Evolutionary conservation across 1,140 invertebrate species (phyloP).

Genomic region (Drosophila aff.): DNA sequence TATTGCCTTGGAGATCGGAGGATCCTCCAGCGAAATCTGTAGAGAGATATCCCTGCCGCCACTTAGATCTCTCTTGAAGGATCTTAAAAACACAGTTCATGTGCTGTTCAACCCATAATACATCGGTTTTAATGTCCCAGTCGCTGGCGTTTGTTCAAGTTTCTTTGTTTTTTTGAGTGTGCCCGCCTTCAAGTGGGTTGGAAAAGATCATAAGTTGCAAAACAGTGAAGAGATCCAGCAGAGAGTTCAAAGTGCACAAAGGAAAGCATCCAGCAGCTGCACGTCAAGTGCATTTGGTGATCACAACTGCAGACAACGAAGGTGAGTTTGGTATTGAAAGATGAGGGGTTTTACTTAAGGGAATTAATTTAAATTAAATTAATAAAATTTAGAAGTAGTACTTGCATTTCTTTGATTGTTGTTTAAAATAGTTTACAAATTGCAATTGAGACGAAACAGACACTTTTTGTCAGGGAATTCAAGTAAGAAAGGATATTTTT

Average conservation of each 20-base stretch:
- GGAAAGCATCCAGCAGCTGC: background rate
- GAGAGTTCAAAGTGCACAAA: slow-evolving; percentile 8
- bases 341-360: no score
- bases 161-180: slow-evolving; percentile 48
- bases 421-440: background rate
- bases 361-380: no score
- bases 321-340: background rate
- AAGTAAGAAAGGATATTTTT: background rate
- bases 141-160: slow-evolving; percentile 19
- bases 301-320: background rate
- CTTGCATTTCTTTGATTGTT: background rate
- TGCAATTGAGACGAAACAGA: background rate
- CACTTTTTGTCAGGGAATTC: background rate
- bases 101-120: background rate
- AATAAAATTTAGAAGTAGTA: no score
- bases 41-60: no score
- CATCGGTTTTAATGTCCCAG: background rate
- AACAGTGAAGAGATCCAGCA: slow-evolving; percentile 39
- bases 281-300: slow-evolving; percentile 7
- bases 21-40: no score
- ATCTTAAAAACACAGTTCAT: slow-evolving; percentile 2
- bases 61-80: background rate
- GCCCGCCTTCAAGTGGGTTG: slow-evolving; percentile 9
- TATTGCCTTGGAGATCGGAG: background rate
- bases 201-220: slow-evolving; percentile 35